Evolutionary conservation across 2,113 vertebrate species (phyloP).

Genomic region (Muntiacus reevesi): DNA sequence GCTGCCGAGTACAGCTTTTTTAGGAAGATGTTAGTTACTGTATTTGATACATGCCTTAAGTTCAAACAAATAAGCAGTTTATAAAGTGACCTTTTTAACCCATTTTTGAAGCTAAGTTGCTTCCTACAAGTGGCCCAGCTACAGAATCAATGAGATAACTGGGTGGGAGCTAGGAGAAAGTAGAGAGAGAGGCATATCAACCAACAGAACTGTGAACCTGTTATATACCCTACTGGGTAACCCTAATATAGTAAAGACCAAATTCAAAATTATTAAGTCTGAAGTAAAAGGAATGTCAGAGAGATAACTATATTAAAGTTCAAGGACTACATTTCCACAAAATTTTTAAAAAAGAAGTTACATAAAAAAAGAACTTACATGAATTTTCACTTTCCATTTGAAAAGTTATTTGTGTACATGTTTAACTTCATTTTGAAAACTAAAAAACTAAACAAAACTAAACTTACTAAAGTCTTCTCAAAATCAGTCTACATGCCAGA

Average conservation of each 20-base stretch:
- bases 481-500: background rate
- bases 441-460: background rate
- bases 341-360: background rate
- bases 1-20: background rate
- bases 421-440: background rate
- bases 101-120: background rate
- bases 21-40: background rate
- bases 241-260: background rate
- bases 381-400: background rate
- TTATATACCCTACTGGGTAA: background rate
- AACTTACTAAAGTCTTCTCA: background rate
- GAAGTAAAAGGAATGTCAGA: background rate
- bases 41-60: background rate
- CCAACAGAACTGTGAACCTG: background rate
- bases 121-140: background rate
- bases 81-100: background rate
- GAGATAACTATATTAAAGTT: background rate
- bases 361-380: background rate
- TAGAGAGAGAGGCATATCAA: background rate
- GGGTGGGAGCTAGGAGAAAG: background rate
- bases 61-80: background rate
- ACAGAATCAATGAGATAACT: background rate
- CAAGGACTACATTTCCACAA: background rate
- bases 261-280: background rate
- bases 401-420: background rate